Conservation (phyloP, 2,888 invertebrate species). For the Leucoma salicis region DNA sequence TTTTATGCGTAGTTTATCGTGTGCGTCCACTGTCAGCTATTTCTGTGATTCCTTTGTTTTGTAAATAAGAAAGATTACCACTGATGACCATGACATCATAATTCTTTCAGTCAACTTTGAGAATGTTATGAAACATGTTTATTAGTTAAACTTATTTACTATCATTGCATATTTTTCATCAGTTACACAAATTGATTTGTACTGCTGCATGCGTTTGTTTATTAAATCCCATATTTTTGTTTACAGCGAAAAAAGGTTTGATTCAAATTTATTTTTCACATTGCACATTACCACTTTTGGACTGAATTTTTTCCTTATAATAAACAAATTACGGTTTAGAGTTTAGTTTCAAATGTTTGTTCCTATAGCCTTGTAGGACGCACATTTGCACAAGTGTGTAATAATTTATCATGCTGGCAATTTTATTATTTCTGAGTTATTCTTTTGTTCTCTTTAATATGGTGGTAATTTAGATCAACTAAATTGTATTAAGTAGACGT, state of each 20-base stretch:
- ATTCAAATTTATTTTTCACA: constrained; percentile 16
- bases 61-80: constrained; percentile 18
- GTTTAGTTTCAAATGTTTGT: too few relatives aligned
- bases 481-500: too few relatives aligned
- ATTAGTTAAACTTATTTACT: not conserved
- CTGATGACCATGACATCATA: constrained; percentile 12
- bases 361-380: too few relatives aligned
- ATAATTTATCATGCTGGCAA: too few relatives aligned
- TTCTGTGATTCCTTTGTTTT: constrained; percentile 51
- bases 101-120: too few relatives aligned
- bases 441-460: too few relatives aligned
- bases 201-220: constrained; percentile 25
- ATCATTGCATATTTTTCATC: not conserved
- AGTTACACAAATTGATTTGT: constrained; percentile 3
- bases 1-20: constrained; percentile 51
- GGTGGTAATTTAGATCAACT: too few relatives aligned
- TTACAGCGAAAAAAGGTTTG: constrained; percentile 78
- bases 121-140: constrained; percentile 15
- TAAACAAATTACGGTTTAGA: too few relatives aligned
- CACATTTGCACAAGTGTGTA: constrained; percentile 24
- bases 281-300: not conserved
- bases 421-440: too few relatives aligned
- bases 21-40: constrained; percentile 46
- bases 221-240: constrained; percentile 45
- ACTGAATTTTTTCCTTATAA: too few relatives aligned